A percentile compares a stretch with the other conserved stretches of the same genome.
These are phyloP conservation scores for Phataginus tricuspis DNA, from an alignment of 2,797 vertebrate genomes.

Conservation along the genomic window DNA sequence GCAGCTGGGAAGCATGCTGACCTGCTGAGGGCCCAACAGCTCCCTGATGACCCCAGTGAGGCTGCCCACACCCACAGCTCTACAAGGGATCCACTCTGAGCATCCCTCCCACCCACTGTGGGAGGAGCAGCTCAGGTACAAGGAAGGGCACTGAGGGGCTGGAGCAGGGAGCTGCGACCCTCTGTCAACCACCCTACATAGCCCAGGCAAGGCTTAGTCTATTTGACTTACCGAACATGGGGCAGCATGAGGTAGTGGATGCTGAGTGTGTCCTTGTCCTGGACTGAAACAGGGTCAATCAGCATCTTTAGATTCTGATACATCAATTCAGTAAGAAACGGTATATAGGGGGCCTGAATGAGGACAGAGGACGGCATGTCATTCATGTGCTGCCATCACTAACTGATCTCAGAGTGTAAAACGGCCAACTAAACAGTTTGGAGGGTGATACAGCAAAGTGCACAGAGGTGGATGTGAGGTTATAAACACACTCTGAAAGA, in stretches of 20 bases:
- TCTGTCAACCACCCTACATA: not conserved
- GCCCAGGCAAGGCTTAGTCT: not conserved
- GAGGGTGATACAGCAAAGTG: not conserved
- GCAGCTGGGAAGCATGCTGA: no score
- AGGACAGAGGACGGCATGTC: constrained; percentile 4
- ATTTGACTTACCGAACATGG: constrained; percentile 90
- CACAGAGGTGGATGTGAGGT: not conserved
- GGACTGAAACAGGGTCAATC: constrained; percentile 91
- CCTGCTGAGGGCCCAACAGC: not conserved
- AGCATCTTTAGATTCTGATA: constrained; percentile 96
- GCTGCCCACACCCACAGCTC: not conserved
- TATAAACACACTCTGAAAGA: not conserved
- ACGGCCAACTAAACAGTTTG: not conserved
- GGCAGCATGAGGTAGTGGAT: constrained; percentile 99
- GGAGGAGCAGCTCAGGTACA: not conserved
- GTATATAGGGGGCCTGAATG: constrained; percentile 95
- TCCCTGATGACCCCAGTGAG: no score
- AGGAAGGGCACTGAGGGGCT: no score
- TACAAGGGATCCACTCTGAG: not conserved
- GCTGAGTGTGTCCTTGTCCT: constrained; percentile 94
- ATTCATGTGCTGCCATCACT: not conserved
- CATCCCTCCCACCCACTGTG: not conserved
- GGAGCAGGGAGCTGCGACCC: not conserved
- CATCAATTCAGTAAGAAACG: constrained; percentile 99
- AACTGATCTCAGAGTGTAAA: not conserved